Percentiles rank a stretch among this genome's conserved stretches.
phyloP scores from a whole-genome alignment of 2,888 invertebrate genomes.

The Iphiclides podalirius region DNA sequence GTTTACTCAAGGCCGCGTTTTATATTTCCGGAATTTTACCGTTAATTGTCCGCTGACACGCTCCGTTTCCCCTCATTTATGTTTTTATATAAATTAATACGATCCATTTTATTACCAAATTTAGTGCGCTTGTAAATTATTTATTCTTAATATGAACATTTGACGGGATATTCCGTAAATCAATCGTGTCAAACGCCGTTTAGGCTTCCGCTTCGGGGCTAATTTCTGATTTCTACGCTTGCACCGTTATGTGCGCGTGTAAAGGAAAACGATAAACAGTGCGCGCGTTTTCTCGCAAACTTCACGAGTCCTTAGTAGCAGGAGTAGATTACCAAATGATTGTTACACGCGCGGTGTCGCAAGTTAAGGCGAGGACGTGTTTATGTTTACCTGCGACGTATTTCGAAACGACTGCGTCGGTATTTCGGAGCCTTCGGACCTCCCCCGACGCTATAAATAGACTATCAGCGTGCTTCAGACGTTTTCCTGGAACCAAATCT shows the following conservation, averaged over 20 bases:
- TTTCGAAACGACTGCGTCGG: constrained; percentile 9
- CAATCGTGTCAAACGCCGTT: not conserved
- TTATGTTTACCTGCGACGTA: constrained; percentile 12
- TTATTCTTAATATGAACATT: not conserved
- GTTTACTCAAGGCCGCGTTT: constrained; percentile 1
- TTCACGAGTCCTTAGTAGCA: constrained; percentile 13
- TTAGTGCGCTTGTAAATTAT: constrained; percentile 4
- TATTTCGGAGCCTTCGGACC: constrained; percentile 16
- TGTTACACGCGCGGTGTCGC: constrained; percentile 17
- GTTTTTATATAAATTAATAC: not conserved
- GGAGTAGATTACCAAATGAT: constrained; percentile 15
- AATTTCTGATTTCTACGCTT: constrained; percentile 1
- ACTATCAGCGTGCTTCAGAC: not conserved
- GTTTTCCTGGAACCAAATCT: constrained; percentile 1
- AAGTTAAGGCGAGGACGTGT: constrained; percentile 16
- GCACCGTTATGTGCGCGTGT: constrained; percentile 5
- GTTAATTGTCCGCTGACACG: not conserved
- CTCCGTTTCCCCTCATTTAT: not conserved
- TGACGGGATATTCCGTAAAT: too few relatives aligned
- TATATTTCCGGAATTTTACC: not conserved
- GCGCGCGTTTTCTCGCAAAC: constrained; percentile 9
- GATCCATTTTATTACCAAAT: too few relatives aligned
- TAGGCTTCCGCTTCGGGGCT: too few relatives aligned
- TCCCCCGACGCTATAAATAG: constrained; percentile 15
- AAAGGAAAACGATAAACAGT: constrained; percentile 13